Base-by-base conservation (phyloP, 2,888 invertebrate species). In the Neocrepidodera transversa region DNA sequence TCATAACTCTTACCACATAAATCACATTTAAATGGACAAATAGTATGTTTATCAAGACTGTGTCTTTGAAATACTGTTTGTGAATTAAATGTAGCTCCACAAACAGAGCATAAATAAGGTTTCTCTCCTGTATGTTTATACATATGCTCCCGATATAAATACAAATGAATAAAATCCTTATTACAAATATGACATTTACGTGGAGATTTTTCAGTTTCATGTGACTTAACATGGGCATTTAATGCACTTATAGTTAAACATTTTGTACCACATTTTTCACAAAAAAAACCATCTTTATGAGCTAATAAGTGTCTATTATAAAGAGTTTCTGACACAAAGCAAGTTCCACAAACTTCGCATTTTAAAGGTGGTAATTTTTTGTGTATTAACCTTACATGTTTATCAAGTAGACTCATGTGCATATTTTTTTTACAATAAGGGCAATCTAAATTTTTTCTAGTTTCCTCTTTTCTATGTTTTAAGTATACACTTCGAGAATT, bases 31-130 rank as follows among this genome's bases (percentile, higher is more conserved):
- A 32, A 11, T 3, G 32, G 32, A 8, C 13, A 4, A 13, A 3
- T 4, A 2, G 6, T 6, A 6, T 32, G 32, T 6, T 13, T 32
- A n/a, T 2, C 3, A 2, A 11, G 10, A 11, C 2, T n/a, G 6
- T 32, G 32, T 11, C 6, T 2, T 4, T 32, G 11, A 2, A 32
- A 6, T 2, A 8, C 4, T 4, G 11, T 3, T 13, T 32, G 32
- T 11, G 11, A 2, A 13, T n/a, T 77, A 40, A 66, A 67, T 26
- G 30, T 49, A 43, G 57, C 81, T 79, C 82, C 72, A 49, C 63
- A 64, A 36, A 64, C 20, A 54, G 56, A 43, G 48, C 66, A 68
- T 10, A 54, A 53, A 47, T 55, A 63, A n/a, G 62, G 55, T 55
- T 63, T 66, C 26, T 63, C 58, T 14, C 61, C 61, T 6, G 48